Evolutionary conservation across 2,797 vertebrate species (phyloP).

Genomic region (Eremophila alpestris): DNA sequence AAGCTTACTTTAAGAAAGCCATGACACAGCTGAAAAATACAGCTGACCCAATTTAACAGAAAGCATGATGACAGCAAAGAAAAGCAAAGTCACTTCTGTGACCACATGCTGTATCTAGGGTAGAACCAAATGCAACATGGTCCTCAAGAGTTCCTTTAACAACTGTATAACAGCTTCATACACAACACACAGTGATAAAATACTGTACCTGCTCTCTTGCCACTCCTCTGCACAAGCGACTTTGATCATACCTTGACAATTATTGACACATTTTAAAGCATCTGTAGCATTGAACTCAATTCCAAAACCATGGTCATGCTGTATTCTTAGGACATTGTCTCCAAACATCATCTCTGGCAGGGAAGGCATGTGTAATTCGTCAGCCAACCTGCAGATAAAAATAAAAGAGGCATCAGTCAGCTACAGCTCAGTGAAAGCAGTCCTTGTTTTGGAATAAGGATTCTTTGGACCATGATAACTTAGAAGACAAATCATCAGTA

Average conservation of each 20-base stretch:
- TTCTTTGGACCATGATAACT: not conserved
- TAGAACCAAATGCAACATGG: not conserved
- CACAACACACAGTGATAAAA: not conserved
- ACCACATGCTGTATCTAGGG: not conserved
- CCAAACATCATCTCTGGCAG: slow-evolving; percentile 99
- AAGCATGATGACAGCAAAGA: not conserved
- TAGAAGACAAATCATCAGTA: not conserved
- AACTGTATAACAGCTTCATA: not conserved
- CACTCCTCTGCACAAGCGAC: slow-evolving; percentile 97
- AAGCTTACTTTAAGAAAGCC: not conserved
- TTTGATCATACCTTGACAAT: slow-evolving; percentile 89
- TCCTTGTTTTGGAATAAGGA: not conserved
- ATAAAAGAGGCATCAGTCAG: not conserved
- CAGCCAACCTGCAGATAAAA: slow-evolving; percentile 82
- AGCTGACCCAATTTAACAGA: not conserved
- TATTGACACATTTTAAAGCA: slow-evolving; percentile 92
- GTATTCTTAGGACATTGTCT: slow-evolving; percentile 92
- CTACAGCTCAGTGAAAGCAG: not conserved
- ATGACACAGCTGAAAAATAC: not conserved
- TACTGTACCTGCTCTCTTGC: slow-evolving; percentile 91
- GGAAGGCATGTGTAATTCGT: slow-evolving; percentile 90
- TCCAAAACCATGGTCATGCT: slow-evolving; percentile 87
- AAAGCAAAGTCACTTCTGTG: not conserved
- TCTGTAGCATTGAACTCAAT: slow-evolving; percentile 96
- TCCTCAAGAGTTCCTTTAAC: not conserved